These are phyloP conservation scores for Chrysomela aeneicollis DNA, from an alignment of 2,888 invertebrate genomes.

Conservation along the genomic window DNA sequence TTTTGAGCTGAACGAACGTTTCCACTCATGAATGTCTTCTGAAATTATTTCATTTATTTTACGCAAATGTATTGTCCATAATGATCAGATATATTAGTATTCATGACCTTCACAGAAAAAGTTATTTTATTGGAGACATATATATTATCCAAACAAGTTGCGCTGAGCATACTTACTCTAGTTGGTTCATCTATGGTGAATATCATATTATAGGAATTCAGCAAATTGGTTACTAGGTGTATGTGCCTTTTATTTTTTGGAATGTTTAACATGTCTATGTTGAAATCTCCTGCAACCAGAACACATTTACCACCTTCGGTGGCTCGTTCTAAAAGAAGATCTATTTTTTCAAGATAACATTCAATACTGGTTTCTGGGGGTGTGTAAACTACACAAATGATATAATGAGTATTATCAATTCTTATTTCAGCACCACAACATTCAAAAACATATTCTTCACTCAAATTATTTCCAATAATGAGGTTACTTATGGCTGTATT, in stretches of 20 bases:
- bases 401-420: too few relatives aligned
- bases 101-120: not conserved
- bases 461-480: too few relatives aligned
- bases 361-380: too few relatives aligned
- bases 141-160: not conserved
- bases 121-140: not conserved
- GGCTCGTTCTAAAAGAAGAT: not conserved
- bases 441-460: not conserved
- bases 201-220: too few relatives aligned
- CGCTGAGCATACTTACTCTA: too few relatives aligned
- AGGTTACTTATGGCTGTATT: too few relatives aligned
- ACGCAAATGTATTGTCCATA: not conserved
- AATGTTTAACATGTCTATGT: not conserved
- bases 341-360: too few relatives aligned
- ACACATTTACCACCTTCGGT: not conserved
- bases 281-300: too few relatives aligned
- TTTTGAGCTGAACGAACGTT: not conserved
- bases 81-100: not conserved
- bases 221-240: not conserved
- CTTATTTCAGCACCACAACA: not conserved
- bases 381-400: too few relatives aligned
- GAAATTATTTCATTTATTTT: not conserved
- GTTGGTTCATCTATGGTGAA: too few relatives aligned
- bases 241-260: too few relatives aligned
- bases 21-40: not conserved